Conservation (phyloP, 2,113 vertebrate genomes). For the Dendrocopos noguchii region DNA sequence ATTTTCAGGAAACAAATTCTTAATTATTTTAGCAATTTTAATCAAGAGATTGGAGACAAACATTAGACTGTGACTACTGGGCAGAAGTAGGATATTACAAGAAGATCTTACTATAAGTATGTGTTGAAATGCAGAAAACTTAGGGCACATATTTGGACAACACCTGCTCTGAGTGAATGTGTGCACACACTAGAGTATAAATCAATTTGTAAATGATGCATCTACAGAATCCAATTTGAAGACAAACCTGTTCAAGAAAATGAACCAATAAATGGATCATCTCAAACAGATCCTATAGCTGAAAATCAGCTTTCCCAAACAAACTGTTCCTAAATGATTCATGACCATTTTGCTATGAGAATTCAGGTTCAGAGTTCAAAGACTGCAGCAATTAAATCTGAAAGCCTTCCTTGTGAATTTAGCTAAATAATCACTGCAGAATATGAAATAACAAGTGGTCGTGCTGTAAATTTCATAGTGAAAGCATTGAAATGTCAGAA, state of each 20-base stretch:
- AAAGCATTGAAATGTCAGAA: background rate
- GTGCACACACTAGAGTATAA: background rate
- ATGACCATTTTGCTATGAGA: background rate
- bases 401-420: background rate
- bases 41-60: background rate
- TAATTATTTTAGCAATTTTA: background rate
- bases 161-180: background rate
- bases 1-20: background rate
- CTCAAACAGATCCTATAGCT: background rate
- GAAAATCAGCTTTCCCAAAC: background rate
- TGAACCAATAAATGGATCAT: background rate
- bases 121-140: background rate
- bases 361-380: background rate
- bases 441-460: background rate
- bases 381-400: background rate
- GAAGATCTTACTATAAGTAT: accelerated
- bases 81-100: background rate
- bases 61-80: background rate
- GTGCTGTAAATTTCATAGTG: background rate
- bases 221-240: background rate
- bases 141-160: background rate
- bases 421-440: background rate
- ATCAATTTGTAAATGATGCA: background rate
- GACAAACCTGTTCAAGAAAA: background rate
- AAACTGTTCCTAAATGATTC: background rate